Base-by-base conservation (phyloP, 2,797 vertebrate genomes). In the Rhabdophis nuchalis region DNA sequence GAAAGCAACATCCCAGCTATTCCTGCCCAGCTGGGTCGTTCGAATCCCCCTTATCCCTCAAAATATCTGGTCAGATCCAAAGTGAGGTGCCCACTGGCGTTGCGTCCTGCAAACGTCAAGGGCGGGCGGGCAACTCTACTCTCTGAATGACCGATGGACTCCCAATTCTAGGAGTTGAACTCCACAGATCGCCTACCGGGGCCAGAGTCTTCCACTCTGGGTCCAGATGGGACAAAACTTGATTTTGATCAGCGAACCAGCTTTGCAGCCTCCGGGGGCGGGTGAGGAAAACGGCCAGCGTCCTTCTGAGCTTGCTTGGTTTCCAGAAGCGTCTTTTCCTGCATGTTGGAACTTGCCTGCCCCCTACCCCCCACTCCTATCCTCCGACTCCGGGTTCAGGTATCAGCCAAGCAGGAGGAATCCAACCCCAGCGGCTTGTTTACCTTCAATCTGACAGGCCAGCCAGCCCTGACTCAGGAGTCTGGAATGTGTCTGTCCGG, bases 401-500 rank as follows among this genome's bases (percentile, higher is more conserved):
- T 93, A 54, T 32, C 54, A 54, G 25, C 64, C 54, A 32, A 41
- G 57, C 46, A 6, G 64, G 68, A 6, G 64, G 68, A 46, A 85
- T 77, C 32, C 32, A 10, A 53, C 46, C 52, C 20, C 64, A 32
- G 1, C 0, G 25, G 14, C 50, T 82, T 93, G 86, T 93, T 93
- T 93, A 85, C 89, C 89, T 93, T 88, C 64, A 27, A 54, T 87
- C 64, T 27, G 46, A 86, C 89, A n/a, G 53, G 46, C 56, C 4
- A 53, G 41, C 60, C 29, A 1, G 58, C 16, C 36, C 64, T 90
- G 92, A 93, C 5, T 93, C 89, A 93, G 89, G 8, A 5, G 54
- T 54, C 86, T 54, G 92, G 92, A 90, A 93, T 93, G 89, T 6
- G 14, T 54, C 86, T 90, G 1, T 18, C 4, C 25, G 36, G 92